phyloP scores from a whole-genome alignment of 2,888 invertebrate genomes.

The Masnerella sp. region DNA sequence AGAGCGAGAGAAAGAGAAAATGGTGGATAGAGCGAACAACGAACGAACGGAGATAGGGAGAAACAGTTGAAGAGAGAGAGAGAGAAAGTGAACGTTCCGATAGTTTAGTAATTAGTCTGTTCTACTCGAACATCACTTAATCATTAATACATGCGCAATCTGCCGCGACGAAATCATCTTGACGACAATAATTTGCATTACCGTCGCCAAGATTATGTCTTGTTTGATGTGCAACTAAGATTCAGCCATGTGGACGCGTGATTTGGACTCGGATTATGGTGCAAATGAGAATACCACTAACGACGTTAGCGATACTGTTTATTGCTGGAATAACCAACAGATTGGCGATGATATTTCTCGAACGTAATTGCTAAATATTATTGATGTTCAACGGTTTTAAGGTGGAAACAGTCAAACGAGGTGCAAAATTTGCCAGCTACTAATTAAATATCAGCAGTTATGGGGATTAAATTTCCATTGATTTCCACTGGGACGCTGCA shows the following conservation, averaged over 20 bases:
- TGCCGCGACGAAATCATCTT: constrained; percentile 50
- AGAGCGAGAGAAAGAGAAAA: not conserved
- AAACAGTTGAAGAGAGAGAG: not conserved
- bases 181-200: constrained; percentile 42
- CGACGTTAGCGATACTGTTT: no score
- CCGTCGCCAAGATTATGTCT: no score
- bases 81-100: constrained; percentile 10
- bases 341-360: no score
- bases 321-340: no score
- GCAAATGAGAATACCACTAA: no score
- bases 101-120: constrained; percentile 50
- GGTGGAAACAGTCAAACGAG: no score
- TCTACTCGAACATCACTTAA: constrained; percentile 33
- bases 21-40: no score
- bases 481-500: no score
- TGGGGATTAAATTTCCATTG: not conserved
- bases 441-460: not conserved
- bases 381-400: not conserved
- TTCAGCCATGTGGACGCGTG: constrained; percentile 3
- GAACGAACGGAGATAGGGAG: not conserved
- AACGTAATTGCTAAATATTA: no score
- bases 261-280: no score
- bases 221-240: constrained; percentile 43
- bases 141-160: constrained; percentile 45
- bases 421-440: no score